Evolutionary conservation across 2,888 invertebrate species (phyloP).

Genomic region (Mechanitis messenoides): DNA sequence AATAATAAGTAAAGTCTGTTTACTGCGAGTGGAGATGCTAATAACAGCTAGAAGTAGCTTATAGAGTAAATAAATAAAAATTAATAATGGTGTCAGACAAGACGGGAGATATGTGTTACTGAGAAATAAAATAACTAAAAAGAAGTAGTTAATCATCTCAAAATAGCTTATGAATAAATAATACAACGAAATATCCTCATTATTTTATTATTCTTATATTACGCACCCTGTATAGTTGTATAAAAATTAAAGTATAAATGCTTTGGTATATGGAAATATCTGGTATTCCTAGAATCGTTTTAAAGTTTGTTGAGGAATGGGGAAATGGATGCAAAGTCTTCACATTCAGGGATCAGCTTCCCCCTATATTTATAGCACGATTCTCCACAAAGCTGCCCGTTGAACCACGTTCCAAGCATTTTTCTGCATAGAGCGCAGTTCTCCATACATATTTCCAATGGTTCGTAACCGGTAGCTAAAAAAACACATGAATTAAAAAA

Average conservation of each 20-base stretch:
- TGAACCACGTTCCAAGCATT: constrained; percentile 91
- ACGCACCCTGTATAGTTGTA: constrained; percentile 28
- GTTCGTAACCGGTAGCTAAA: constrained; percentile 71
- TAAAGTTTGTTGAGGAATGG: constrained; percentile 81
- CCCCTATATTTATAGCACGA: constrained; percentile 89
- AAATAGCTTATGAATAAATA: constrained; percentile 3
- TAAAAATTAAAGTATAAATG: constrained; percentile 31
- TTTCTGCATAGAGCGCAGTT: constrained; percentile 94
- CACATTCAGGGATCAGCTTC: constrained; percentile 90
- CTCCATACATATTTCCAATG: constrained; percentile 84
- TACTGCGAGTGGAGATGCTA: too few species aligned
- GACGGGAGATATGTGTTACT: too few species aligned
- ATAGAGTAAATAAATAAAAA: too few species aligned
- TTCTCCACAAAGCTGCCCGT: constrained; percentile 90
- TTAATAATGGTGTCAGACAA: too few species aligned
- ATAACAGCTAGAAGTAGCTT: too few species aligned
- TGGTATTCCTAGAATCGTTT: constrained; percentile 22
- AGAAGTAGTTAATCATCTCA: background rate
- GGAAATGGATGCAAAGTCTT: constrained; percentile 86
- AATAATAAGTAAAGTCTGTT: too few species aligned
- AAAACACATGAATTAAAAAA: constrained; percentile 11
- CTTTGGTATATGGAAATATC: constrained; percentile 27
- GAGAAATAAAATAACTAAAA: constrained; percentile 14
- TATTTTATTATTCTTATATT: constrained; percentile 23
- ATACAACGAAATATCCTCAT: constrained; percentile 11